phyloP scores from a whole-genome alignment of 2,888 invertebrate genomes.

The Frankliniella fusca region DNA sequence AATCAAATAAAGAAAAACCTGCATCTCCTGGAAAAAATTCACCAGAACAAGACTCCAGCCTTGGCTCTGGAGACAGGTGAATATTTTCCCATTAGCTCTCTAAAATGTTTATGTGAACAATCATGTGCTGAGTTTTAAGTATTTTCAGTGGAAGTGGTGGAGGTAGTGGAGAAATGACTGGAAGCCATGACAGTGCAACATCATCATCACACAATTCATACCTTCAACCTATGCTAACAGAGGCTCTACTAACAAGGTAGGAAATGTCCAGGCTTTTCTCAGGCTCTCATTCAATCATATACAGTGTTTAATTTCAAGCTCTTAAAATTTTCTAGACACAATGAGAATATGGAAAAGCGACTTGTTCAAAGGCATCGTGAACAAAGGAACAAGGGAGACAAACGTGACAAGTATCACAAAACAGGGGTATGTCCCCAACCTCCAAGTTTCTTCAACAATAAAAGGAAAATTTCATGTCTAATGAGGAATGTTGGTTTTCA shows the following conservation, averaged over 20 bases:
- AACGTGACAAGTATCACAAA: conserved; percentile 48
- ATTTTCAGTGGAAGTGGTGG: conserved; percentile 49
- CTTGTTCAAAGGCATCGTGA: conserved; percentile 68
- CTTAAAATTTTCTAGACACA: conserved; percentile 57
- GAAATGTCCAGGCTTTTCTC: conserved; percentile 30
- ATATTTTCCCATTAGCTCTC: background rate
- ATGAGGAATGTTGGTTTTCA: conserved; percentile 11
- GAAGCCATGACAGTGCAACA: conserved; percentile 53
- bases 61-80: conserved; percentile 36
- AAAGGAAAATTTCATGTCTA: background rate
- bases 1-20: conserved; percentile 40
- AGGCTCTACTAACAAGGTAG: conserved; percentile 55
- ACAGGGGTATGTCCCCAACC: background rate
- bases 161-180: conserved; percentile 57
- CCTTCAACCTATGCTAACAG: conserved; percentile 56
- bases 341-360: conserved; percentile 75
- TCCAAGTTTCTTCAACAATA: background rate
- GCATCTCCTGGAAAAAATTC: conserved; percentile 38
- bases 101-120: background rate
- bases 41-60: conserved; percentile 36
- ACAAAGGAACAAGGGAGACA: conserved; percentile 50
- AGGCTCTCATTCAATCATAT: too few relatives aligned
- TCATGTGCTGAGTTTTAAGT: background rate
- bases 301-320: background rate
- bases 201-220: conserved; percentile 49